A percentile compares a stretch with the other conserved stretches of the same genome.
Conservation (phyloP, 2,888 invertebrate genomes). For the Drosophila formosana region DNA sequence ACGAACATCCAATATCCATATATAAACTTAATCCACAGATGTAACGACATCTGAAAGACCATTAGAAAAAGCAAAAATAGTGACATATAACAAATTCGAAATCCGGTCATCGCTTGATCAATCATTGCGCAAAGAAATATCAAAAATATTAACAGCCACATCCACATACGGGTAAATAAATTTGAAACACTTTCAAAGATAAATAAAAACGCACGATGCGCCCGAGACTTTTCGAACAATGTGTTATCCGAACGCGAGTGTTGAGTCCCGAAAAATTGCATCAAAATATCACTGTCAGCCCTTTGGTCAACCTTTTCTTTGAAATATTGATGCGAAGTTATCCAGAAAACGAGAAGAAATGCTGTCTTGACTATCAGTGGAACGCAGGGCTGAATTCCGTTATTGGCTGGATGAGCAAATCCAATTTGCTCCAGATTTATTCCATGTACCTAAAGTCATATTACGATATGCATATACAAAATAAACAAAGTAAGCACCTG, state of each 20-base stretch:
- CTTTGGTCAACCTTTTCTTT: slow-evolving; percentile 89
- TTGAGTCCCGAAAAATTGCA: slow-evolving; percentile 80
- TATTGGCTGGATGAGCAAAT: slow-evolving; percentile 88
- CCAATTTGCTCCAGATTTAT: slow-evolving; percentile 93
- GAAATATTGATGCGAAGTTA: slow-evolving; percentile 95
- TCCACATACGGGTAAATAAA: slow-evolving; percentile 96
- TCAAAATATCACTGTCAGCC: slow-evolving; percentile 85
- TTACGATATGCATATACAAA: too few relatives aligned
- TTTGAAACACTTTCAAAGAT: slow-evolving; percentile 89
- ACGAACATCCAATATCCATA: slow-evolving; percentile 98
- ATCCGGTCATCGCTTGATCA: slow-evolving; percentile 96
- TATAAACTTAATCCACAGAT: slow-evolving; percentile 95
- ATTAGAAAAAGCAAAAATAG: slow-evolving; percentile 96
- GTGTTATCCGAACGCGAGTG: slow-evolving; percentile 60
- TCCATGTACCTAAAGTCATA: slow-evolving; percentile 76
- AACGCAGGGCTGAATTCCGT: slow-evolving; percentile 87
- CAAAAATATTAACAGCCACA: slow-evolving; percentile 96
- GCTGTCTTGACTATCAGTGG: slow-evolving; percentile 92
- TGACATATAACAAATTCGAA: slow-evolving; percentile 98
- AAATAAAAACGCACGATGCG: slow-evolving; percentile 48
- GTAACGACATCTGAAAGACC: slow-evolving; percentile 97
- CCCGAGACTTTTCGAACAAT: slow-evolving; percentile 46
- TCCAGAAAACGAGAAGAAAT: slow-evolving; percentile 97
- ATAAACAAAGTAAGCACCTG: too few relatives aligned
- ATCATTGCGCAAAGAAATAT: slow-evolving; percentile 96